Conservation (phyloP, 2,113 vertebrate genomes). For the Malurus elegans region DNA sequence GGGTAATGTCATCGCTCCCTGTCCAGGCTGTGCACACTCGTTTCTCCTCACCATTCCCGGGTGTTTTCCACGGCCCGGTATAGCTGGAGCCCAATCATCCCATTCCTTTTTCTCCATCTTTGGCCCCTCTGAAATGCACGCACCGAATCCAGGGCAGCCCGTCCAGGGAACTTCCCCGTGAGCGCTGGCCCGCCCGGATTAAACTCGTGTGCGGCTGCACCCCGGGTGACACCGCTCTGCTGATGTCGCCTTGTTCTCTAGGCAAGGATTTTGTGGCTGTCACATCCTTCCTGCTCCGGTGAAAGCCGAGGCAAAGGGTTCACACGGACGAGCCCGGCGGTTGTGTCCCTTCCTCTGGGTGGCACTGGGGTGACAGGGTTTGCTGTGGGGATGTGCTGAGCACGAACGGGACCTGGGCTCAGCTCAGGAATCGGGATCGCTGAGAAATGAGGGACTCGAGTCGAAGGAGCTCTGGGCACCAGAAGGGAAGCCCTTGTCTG, state of each 20-base stretch:
- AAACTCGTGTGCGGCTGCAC: rapidly evolving
- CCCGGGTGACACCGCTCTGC: rapidly evolving
- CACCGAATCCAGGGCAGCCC: rapidly evolving
- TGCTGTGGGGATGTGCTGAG: rapidly evolving
- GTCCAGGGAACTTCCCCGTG: not conserved
- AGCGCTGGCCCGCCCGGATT: rapidly evolving
- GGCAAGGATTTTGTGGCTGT: too few species aligned
- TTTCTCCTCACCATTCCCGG: not conserved
- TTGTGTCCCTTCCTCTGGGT: not conserved
- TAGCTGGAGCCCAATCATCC: rapidly evolving
- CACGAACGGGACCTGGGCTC: rapidly evolving
- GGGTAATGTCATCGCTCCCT: rapidly evolving
- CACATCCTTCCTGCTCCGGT: not conserved
- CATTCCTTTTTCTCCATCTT: not conserved
- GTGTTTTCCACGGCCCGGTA: not conserved
- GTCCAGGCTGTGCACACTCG: rapidly evolving
- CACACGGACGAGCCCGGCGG: rapidly evolving
- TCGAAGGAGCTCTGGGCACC: rapidly evolving
- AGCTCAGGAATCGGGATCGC: rapidly evolving
- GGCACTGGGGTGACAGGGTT: not conserved
- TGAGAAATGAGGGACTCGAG: rapidly evolving
- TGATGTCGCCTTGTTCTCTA: not conserved
- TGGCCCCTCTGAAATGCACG: rapidly evolving
- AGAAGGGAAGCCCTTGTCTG: not conserved
- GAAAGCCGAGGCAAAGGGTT: not conserved